A percentile compares a stretch with the other conserved stretches of the same genome.
Evolutionary conservation across 2,113 vertebrate genomes (phyloP).

Genomic region (Piprites chloris): DNA sequence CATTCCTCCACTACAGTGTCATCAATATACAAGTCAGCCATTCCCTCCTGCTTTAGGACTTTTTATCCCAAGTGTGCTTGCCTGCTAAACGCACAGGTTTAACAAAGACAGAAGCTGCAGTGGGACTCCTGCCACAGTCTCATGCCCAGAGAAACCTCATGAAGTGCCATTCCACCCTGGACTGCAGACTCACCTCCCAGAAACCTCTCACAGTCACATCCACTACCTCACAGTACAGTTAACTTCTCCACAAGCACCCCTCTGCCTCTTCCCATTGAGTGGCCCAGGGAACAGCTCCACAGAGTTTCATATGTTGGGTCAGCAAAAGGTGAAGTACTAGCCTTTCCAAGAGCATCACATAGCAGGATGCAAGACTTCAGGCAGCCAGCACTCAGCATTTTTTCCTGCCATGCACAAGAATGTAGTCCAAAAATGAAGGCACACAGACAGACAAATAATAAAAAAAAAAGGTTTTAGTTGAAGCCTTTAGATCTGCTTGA

Average conservation of each 20-base stretch:
- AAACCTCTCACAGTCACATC: background rate
- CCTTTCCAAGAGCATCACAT: background rate
- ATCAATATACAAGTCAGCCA: background rate
- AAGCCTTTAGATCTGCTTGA: background rate
- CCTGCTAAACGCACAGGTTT: background rate
- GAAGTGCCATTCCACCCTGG: background rate
- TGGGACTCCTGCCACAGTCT: background rate
- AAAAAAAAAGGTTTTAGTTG: background rate
- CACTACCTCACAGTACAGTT: background rate
- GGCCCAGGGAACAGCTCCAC: background rate
- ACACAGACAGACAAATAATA: background rate
- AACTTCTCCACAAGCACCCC: background rate
- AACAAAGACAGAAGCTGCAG: background rate
- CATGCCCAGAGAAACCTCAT: background rate
- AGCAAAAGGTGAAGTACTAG: background rate
- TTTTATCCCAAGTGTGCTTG: background rate
- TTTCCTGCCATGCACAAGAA: background rate
- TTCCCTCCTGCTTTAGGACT: background rate
- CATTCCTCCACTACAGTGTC: fast-evolving
- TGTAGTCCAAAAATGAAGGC: background rate
- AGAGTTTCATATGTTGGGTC: fast-evolving
- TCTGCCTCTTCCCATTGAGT: background rate
- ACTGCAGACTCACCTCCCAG: background rate
- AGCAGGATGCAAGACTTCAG: background rate
- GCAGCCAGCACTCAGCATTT: background rate